These are phyloP conservation scores for Meiosimyza decipiens DNA, from an alignment of 2,888 invertebrate species.

Conservation along the genomic window DNA sequence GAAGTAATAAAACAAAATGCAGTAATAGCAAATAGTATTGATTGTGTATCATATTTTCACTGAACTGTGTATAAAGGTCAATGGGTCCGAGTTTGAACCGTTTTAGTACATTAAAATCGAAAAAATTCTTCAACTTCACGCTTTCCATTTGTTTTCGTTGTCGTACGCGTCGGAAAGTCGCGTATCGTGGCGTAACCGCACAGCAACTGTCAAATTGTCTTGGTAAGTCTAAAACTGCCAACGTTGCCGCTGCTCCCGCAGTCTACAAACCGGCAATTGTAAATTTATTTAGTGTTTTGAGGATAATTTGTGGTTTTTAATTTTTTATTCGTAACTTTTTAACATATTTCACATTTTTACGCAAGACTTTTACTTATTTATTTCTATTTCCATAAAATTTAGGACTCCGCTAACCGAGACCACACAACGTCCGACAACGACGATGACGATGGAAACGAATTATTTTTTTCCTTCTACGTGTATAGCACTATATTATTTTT, in stretches of 20 bases:
- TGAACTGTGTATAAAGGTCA: too few relatives aligned
- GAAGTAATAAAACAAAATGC: too few relatives aligned
- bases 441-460: slow-evolving; percentile 15
- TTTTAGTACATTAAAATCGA: too few relatives aligned
- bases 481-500: background rate
- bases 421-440: slow-evolving; percentile 18
- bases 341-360: background rate
- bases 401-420: background rate
- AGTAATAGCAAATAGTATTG: too few relatives aligned
- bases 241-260: background rate
- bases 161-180: background rate
- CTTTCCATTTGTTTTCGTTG: too few relatives aligned
- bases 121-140: too few relatives aligned
- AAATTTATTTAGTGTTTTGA: background rate
- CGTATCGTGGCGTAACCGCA: background rate
- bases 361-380: background rate
- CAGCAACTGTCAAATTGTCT: slow-evolving; percentile 20
- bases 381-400: slow-evolving; percentile 1
- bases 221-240: background rate
- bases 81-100: too few relatives aligned
- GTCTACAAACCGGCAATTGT: background rate
- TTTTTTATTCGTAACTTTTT: background rate
- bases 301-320: background rate
- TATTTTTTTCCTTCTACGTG: background rate
- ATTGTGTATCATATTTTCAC: too few relatives aligned